phyloP scores from a whole-genome alignment of 2,797 vertebrate species.

The Thripadectes ignobilis region DNA sequence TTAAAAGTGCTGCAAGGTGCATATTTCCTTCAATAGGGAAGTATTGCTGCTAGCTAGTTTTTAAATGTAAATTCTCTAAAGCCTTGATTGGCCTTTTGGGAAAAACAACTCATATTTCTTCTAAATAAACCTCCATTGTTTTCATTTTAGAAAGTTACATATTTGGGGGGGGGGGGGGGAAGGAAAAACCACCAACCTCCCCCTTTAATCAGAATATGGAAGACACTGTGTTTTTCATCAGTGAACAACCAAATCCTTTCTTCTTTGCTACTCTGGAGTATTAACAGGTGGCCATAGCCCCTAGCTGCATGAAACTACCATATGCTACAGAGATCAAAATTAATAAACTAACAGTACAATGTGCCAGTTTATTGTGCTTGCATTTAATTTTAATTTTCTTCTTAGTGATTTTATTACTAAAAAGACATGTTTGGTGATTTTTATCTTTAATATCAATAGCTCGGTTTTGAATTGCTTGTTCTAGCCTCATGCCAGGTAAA shows the following conservation, averaged over 20 bases:
- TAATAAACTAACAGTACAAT: slow-evolving; percentile 50
- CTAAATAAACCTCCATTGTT: neutral
- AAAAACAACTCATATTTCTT: neutral
- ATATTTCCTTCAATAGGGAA: neutral
- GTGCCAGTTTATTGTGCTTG: slow-evolving; percentile 39
- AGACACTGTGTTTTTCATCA: slow-evolving; percentile 30
- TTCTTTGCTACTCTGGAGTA: slow-evolving; percentile 40
- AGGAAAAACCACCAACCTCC: neutral
- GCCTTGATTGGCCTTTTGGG: neutral
- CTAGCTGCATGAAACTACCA: slow-evolving; percentile 49
- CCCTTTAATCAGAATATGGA: slow-evolving; percentile 7
- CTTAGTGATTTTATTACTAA: slow-evolving; percentile 5
- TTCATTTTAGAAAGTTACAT: neutral
- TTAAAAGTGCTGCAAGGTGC: neutral
- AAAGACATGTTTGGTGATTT: neutral
- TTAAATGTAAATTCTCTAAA: neutral
- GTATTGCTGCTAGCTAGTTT: neutral
- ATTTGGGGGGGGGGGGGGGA: neutral
- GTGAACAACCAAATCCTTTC: slow-evolving; percentile 33
- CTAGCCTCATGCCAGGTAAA: neutral
- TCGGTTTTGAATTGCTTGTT: neutral
- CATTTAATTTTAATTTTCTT: slow-evolving; percentile 47
- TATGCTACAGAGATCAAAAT: slow-evolving; percentile 62
- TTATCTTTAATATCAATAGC: neutral
- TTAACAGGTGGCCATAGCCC: slow-evolving; percentile 61